Base-by-base conservation (phyloP, 2,888 invertebrate genomes). In the Acanthococcus lagerstroemiae region DNA sequence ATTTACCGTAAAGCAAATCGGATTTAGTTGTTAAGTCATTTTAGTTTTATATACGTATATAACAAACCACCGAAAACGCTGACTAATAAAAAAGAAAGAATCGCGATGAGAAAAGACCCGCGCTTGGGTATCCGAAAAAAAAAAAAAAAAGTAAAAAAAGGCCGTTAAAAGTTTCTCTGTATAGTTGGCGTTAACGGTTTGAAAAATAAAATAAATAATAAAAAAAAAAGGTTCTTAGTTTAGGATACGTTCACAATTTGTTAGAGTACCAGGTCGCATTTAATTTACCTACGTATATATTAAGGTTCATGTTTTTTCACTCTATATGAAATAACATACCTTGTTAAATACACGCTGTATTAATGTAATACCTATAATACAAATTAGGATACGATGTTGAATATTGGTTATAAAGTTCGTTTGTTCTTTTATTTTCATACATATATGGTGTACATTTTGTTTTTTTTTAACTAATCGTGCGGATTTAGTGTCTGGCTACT, bases 241-340 rank as follows among this genome's bases (percentile, higher is more conserved):
- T 52, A 52, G 52, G 52, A 52, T 45, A n/a, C n/a, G 37, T 63
- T 63, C 63, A 54, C 54, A 37, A 55, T 37, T 21, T 52, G 19
- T 52, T 63, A 63, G 63, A 52, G 63, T 63, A 63, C 63, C 63
- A 63, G 63, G 63, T 63, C 63, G 63, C 63, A 63, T 63, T 63
- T 63, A 63, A 63, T 63, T 63, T 63, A 63, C 63, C 63, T 63
- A 52, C 26, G 48, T 52, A 63, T 54, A 30, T 52, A 24, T 63
- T 54, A 63, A 54, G 52, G 44, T 15, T 52, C 24, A n/a, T 52
- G 15, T 52, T 52, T 52, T 63, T 63, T 63, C 63, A 63, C 63
- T 63, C 37, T 22, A 22, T 21, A 24, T n/a, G 44, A 52, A 63
- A 63, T 63, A 52, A 61, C 44, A 54, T 63, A 63, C 63, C 63